Conservation (phyloP, 2,797 vertebrate species). For the Acanthopagrus latus region DNA sequence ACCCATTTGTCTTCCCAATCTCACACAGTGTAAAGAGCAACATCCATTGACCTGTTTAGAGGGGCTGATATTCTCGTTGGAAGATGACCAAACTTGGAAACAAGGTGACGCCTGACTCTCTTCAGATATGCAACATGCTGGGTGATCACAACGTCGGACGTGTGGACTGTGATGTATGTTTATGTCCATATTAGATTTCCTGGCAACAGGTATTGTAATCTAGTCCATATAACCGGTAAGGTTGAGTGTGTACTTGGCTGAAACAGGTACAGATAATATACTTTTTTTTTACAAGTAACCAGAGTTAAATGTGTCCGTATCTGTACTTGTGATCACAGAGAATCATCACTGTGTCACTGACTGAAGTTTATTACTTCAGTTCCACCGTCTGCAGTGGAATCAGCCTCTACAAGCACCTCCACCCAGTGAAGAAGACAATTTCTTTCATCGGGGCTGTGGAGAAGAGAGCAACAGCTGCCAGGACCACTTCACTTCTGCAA, state of each 20-base stretch:
- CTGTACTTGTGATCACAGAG: no score
- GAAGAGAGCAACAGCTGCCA: constrained; percentile 1
- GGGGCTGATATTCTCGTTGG: constrained; percentile 27
- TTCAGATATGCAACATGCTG: not conserved
- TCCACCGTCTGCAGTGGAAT: constrained; percentile 2
- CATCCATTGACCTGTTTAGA: constrained; percentile 59
- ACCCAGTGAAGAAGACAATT: constrained; percentile 10
- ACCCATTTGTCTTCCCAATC: constrained; percentile 57
- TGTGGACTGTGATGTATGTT: not conserved
- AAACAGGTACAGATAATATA: no score
- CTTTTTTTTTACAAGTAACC: no score
- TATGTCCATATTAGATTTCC: not conserved
- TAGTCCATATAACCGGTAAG: no score
- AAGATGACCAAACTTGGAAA: constrained; percentile 29
- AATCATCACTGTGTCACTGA: no score
- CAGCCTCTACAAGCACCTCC: not conserved
- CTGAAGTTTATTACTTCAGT: no score
- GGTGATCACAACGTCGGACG: not conserved
- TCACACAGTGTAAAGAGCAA: constrained; percentile 43
- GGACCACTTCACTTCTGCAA: not conserved
- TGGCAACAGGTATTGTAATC: not conserved
- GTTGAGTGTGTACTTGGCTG: no score
- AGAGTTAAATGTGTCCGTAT: no score
- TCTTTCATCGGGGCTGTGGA: not conserved
- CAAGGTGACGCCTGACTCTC: not conserved